Percentiles rank a stretch among this genome's conserved stretches.
phyloP scores from a whole-genome alignment of 2,888 invertebrate genomes.

The Nomada hirtipes region DNA sequence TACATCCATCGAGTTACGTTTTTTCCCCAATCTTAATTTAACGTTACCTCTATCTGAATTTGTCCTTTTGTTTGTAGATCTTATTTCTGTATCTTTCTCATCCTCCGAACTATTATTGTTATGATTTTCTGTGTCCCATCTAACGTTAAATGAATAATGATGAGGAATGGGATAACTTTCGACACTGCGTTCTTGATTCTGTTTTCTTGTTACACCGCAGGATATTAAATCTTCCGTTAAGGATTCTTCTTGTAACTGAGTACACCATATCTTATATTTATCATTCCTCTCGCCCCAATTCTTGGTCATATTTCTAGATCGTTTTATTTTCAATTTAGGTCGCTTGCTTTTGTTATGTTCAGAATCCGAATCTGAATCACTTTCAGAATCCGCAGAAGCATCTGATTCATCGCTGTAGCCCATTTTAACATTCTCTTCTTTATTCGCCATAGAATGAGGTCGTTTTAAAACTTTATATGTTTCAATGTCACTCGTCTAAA shows the following conservation, averaged over 20 bases:
- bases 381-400: constrained; percentile 85
- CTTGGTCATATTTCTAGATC: constrained; percentile 81
- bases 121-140: constrained; percentile 53
- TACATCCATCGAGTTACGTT: constrained; percentile 84
- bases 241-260: constrained; percentile 90
- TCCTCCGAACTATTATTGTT: constrained; percentile 86
- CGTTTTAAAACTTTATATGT: constrained; percentile 80
- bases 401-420: constrained; percentile 87
- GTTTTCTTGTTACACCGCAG: constrained; percentile 90
- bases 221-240: constrained; percentile 91
- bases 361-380: constrained; percentile 86
- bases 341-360: constrained; percentile 85
- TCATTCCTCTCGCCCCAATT: constrained; percentile 85
- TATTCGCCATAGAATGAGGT: constrained; percentile 72
- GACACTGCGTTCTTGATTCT: constrained; percentile 88
- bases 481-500: constrained; percentile 77
- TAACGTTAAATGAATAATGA: constrained; percentile 78
- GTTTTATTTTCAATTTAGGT: constrained; percentile 85
- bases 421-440: constrained; percentile 83
- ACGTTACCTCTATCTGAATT: constrained; percentile 87
- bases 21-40: constrained; percentile 86
- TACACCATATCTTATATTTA: constrained; percentile 92
- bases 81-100: constrained; percentile 80
- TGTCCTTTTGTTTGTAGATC: constrained; percentile 86
- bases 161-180: constrained; percentile 92